Base-by-base conservation (phyloP, 2,113 vertebrate genomes). In the Isurus oxyrinchus region DNA sequence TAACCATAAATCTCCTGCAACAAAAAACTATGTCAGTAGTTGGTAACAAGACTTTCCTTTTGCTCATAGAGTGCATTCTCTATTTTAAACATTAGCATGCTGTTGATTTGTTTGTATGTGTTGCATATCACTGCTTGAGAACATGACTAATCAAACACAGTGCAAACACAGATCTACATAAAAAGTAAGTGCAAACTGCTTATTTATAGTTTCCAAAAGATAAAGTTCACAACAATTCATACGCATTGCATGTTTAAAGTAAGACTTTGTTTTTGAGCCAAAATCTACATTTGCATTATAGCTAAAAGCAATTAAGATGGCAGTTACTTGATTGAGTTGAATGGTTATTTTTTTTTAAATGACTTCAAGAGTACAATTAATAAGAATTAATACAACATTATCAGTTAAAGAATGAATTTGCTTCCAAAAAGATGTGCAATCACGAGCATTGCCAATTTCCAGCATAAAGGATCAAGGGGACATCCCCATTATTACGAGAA, bases 1-100 rank as follows among this genome's bases (percentile, higher is more conserved):
- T 99, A 99, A 96, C 99, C 99, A 96, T 98, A 98, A 96, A 99
- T 97, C 97, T 99, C 99, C 99, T 99, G 97, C 19, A 97, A 0
- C 44, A 96, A 96, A 90, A 19, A 40, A 59, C 31, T 31, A 40
- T 14, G 31, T 67, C 19, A 94, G 66, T 94, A 49, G n/a, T 44
- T 21, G 16, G 59, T 35, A 94, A 61, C 57, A 94, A 93, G 55
- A 7, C 11, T 93, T 57, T 61, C 3, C 5, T 1, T 49, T 59
- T 67, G 61, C 59, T 66, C n/a, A 94, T 8, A 63, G 27, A 59
- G 87, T 27, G 31, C 53, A 59, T 57, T 81, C 44, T 91, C 27
- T 59, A 91, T 57, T 59, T 91, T 59, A 59, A 55, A 84, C 19
- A 84, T 21, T 84, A 84, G 40, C 81, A 84, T 44, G 4, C 16